Evolutionary conservation across 2,797 vertebrate species (phyloP), one percentile per base, ranked within the genome.

Genomic region (Diplodus sargus): DNA sequence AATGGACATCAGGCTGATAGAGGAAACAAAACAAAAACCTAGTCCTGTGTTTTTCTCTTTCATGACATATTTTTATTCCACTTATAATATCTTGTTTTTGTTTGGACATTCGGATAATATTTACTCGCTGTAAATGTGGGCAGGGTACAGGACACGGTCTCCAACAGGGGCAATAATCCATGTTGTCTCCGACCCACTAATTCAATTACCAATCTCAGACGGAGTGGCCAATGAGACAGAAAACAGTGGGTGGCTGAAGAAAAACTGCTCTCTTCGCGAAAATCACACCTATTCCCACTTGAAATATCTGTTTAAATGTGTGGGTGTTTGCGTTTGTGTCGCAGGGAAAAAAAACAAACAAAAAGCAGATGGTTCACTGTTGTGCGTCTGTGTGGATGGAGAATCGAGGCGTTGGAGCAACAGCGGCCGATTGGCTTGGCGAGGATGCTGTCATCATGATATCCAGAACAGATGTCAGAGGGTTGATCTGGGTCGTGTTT

Each of bases 151-250:
- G 65, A 70, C 64, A 20, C 12, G 34, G 56, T 82, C 49, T 61
- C 60, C 58, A 69, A 34, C 48, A 28, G 64, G 73, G 57, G 39
- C 63, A 73, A 57, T 80, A 86, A 85, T 91, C 81, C 71, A 70
- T 1, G 49, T 85, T 84, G 78, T 89, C 82, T 84, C 34, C 79
- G 77, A 71, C 74, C 53, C 30, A 70, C 81, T 89, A 88, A 92
- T 92, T 90, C 67, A 86, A 88, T 92, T 89, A 92, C 75, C 70
- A 52, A 68, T 67, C 75, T 87, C 81, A 79, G 67, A 64, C 60
- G 65, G 66, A 63, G 70, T 70, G 45, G 60, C 75, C 60, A 49
- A 2, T 62, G 42, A 62, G 66, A 77, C 16, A 34, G 48, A 74
- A 74, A 83, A 53, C 49, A 42, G 82, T 79, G 65, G 79, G 82